These are phyloP conservation scores for Oreochromis grahami DNA, from an alignment of 2,797 vertebrate species.

Conservation along the genomic window DNA sequence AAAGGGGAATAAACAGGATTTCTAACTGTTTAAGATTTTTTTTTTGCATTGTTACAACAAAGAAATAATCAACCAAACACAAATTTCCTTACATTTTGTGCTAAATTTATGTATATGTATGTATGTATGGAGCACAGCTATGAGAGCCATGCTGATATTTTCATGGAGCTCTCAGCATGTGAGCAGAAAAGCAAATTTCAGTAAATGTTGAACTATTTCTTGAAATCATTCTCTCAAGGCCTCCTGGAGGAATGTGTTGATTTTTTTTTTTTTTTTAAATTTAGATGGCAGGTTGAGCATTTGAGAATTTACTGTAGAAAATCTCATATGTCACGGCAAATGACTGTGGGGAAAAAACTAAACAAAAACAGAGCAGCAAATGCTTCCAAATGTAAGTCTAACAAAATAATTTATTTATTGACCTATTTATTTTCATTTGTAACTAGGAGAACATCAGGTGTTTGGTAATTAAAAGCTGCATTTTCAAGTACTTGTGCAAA, in stretches of 20 bases:
- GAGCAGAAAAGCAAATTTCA: not conserved
- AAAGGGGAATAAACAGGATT: not conserved
- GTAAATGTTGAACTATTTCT: not conserved
- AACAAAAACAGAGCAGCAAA: not conserved
- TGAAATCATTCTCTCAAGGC: not conserved
- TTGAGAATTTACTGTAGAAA: not conserved
- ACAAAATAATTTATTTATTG: slow-evolving; percentile 67
- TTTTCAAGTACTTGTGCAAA: slow-evolving; percentile 55
- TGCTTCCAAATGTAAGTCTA: slow-evolving; percentile 49
- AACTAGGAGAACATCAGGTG: slow-evolving; percentile 37
- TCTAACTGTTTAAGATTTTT: not conserved
- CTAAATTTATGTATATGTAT: not conserved
- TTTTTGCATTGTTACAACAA: not conserved
- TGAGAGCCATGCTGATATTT: not conserved
- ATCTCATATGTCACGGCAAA: slow-evolving; percentile 13
- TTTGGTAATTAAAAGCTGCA: slow-evolving; percentile 49
- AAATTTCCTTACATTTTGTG: not conserved
- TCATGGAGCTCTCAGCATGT: not conserved
- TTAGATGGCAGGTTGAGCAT: not conserved
- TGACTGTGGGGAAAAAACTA: slow-evolving; percentile 11
- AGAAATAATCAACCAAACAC: not conserved
- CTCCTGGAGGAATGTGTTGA: not conserved
- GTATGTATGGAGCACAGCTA: not conserved
- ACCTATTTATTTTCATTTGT: slow-evolving; percentile 73
- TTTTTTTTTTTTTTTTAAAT: not conserved